Base-by-base conservation (phyloP, 1,140 invertebrate species). In the Holcopasites calliopsidis region DNA sequence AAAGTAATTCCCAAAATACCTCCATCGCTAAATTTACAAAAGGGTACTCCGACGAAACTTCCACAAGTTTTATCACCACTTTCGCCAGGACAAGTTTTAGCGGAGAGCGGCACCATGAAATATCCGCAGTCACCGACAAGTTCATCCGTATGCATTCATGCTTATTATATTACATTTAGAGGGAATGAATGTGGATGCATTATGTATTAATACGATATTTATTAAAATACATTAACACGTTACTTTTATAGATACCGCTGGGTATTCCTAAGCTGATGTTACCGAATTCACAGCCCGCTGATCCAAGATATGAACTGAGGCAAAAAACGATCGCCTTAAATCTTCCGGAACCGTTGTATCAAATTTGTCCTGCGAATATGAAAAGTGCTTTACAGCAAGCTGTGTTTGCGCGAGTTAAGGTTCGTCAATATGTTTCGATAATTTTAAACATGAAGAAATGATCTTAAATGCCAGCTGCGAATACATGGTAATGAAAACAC, bases 401-500 rank as follows among this genome's bases (percentile, higher is more conserved):
- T 26, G 65, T 88, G 4, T 88, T 83, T 49, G 84, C 80, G 7
- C 60, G 55, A 69, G 87, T 92, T 7, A 89, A 86, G 54, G 90
- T 92, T 80, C 38, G 80, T 79, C 8, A 21, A 31, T 44, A 6
- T 28, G 28, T 50, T 50, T 18, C 26, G 16, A 49, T n/a, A 31
- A 7, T 40, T 35, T 62, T 52, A 47, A n/a, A 16, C 44, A n/a
- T 11, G n/a, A n/a, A n/a, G 16, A 13, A 11, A 2, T 47, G 8
- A 40, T 7, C 3, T 1, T 1, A n/a, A 1, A 11, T 5, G 6
- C n/a, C 44, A 47, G 11, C 11, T n/a, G 11, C 1, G 23, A 6
- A 11, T 28, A 0, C 18, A 10, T 50, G 40, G 16, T 38, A 16
- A 35, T 35, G 11, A 62, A 40, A 58, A 40, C 21, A 16, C 31